phyloP scores from a whole-genome alignment of 2,888 invertebrate species.

The Pherbina coryleti region DNA sequence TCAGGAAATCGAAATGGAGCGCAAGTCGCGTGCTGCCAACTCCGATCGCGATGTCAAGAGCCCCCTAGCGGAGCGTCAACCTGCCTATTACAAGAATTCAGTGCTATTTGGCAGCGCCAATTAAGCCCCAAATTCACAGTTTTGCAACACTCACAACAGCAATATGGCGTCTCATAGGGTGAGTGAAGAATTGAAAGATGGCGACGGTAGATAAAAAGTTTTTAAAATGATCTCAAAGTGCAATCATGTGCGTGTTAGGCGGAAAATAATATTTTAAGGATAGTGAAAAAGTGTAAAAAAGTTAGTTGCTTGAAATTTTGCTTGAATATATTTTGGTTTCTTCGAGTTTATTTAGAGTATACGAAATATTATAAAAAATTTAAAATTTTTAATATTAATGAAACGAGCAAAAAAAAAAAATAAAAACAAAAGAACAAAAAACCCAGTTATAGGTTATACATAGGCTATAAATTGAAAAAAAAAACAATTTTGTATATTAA shows the following conservation, averaged over 20 bases:
- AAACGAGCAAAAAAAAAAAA: slow-evolving; percentile 7
- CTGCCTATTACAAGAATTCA: slow-evolving; percentile 88
- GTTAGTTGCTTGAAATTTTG: background rate
- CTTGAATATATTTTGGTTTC: background rate
- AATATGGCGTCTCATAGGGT: background rate
- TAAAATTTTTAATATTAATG: background rate
- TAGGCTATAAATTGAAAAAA: too few relatives aligned
- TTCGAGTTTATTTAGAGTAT: slow-evolving; percentile 7
- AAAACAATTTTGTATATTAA: too few relatives aligned
- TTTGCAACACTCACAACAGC: background rate
- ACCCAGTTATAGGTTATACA: background rate
- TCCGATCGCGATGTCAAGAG: slow-evolving; percentile 88
- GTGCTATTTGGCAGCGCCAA: slow-evolving; percentile 91
- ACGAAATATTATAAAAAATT: background rate
- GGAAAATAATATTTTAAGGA: background rate
- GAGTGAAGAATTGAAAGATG: background rate
- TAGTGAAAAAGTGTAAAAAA: background rate
- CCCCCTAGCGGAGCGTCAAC: slow-evolving; percentile 83
- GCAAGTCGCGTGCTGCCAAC: slow-evolving; percentile 85
- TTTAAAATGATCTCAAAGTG: slow-evolving; percentile 62
- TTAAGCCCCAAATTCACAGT: slow-evolving; percentile 66
- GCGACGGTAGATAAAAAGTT: background rate
- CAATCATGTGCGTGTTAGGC: slow-evolving; percentile 52
- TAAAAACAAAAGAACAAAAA: background rate
- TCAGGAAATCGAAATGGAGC: slow-evolving; percentile 89